Base-by-base conservation (phyloP, 2,888 invertebrate species). In the Tachina lurida region DNA sequence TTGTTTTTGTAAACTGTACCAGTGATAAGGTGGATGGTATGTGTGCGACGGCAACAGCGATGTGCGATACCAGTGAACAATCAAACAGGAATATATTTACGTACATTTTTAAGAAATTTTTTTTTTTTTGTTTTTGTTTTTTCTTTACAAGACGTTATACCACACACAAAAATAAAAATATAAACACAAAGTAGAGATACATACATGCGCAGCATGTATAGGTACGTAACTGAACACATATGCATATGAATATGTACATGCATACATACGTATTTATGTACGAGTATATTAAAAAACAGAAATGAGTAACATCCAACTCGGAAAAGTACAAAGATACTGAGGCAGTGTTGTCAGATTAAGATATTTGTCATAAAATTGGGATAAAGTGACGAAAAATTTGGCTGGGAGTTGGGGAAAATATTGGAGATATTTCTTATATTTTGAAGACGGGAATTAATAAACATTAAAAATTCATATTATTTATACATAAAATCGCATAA, bases 1-100 rank as follows among this genome's bases (percentile, higher is more conserved):
- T 88, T 88, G 87, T 88, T 89, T 90, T 90, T 89, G 90, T 90
- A 91, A 91, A 90, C 91, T 91, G 91, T 91, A 91, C 91, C 90
- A 90, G 79, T 78, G 85, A 76, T 82, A 87, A 85, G 84, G 86
- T 86, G 73, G 78, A 71, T 84, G 78, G 76, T 54, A 43, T 68
- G 49, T 58, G 45, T 56, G 54, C 54, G 70, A 67, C 81, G 45
- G 47, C 70, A 56, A 70, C 63, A 17, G 62, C 74, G n/a, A 74
- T 78, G 85, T 70, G 74, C 78, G 78, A 84, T 76, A 77, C 73
- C 75, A 84, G 73, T 78, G 56, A 79, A 77, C 68, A 80, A 58
- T 75, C 45, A 78, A 65, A 71, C 60, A 79, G 73, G 70, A 83
- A 78, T 63, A 77, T 15, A 78, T 67, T 74, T 70, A 71, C 62